phyloP scores from a whole-genome alignment of 1,140 invertebrate genomes.

The Acyrthosiphon pisum region DNA sequence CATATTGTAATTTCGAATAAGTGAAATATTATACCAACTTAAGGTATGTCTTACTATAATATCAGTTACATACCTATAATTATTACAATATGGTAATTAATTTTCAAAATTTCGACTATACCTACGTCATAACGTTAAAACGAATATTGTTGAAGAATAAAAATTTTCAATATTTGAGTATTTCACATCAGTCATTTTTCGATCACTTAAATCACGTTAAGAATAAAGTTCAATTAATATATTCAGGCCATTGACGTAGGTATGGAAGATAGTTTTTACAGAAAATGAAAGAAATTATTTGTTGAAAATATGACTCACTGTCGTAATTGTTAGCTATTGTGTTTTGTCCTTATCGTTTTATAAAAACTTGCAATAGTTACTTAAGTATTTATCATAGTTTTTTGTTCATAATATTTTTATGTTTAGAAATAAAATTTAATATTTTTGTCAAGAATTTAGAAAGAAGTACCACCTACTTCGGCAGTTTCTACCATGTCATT shows the following conservation, averaged over 20 bases:
- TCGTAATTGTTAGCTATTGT: not conserved
- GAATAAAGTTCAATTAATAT: not conserved
- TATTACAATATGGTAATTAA: not conserved
- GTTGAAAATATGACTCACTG: not conserved
- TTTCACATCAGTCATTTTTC: not conserved
- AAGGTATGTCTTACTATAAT: not conserved
- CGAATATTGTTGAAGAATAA: not conserved
- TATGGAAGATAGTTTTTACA: not conserved
- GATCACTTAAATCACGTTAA: not conserved
- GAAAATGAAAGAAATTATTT: not conserved
- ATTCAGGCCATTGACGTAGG: not conserved
- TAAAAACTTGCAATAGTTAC: not conserved
- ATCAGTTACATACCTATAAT: not conserved
- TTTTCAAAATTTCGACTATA: not conserved
- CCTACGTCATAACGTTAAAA: not conserved
- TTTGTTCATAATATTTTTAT: not conserved
- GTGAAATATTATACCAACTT: not conserved
- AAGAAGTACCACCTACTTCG: too few species aligned
- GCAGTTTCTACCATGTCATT: too few species aligned
- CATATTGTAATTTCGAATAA: not conserved
- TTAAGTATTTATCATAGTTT: not conserved
- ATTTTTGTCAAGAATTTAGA: too few species aligned
- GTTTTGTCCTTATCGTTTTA: not conserved
- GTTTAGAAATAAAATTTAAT: too few species aligned
- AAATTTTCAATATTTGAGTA: not conserved